Evolutionary conservation across 1,140 invertebrate species (phyloP), one percentile per base, ranked within the genome.

Genomic region (Lepidurus packardi): DNA sequence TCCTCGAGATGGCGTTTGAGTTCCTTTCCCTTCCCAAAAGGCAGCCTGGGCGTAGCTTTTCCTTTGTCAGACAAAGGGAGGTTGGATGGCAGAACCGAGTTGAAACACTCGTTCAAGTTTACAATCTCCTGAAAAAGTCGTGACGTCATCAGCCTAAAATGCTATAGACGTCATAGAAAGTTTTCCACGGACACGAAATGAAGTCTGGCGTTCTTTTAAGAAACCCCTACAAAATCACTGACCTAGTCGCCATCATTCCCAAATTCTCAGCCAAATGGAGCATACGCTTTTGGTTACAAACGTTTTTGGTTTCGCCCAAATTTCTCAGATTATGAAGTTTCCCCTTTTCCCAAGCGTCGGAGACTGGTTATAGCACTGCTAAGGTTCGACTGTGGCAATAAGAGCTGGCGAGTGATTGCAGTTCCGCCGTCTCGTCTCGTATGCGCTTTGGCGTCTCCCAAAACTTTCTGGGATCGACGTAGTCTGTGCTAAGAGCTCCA

Each of bases 361-460:
- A 21, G 53, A 65, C 53, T 65, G 53, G 53, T 65, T 65, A 65
- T 65, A 65, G 53, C 53, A 65, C 53, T 65, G 53, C 53, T 65
- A 65, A 65, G 53, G 53, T 65, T 65, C 53, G 53, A 65, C 53
- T 65, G 53, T 65, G 53, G 53, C 53, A 65, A 65, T 65, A 65
- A 65, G 53, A 65, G 53, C 53, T 65, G 53, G 53, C 53, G 53
- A 65, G 53, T 65, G 53, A 65, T 65, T 13, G 53, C 53, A 65
- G 53, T 65, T 65, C 53, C 53, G 53, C 53, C 53, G 53, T 65
- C 53, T 65, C 21, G 21, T 65, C 53, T 65, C 53, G 53, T 65
- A 65, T 65, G 53, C 53, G 53, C 53, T 65, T 65, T 65, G 53
- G 53, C 53, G 53, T 65, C 53, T 65, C 53, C 53, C 53, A 65